phyloP scores from a whole-genome alignment of 2,888 invertebrate genomes.

The Selenia dentaria region DNA sequence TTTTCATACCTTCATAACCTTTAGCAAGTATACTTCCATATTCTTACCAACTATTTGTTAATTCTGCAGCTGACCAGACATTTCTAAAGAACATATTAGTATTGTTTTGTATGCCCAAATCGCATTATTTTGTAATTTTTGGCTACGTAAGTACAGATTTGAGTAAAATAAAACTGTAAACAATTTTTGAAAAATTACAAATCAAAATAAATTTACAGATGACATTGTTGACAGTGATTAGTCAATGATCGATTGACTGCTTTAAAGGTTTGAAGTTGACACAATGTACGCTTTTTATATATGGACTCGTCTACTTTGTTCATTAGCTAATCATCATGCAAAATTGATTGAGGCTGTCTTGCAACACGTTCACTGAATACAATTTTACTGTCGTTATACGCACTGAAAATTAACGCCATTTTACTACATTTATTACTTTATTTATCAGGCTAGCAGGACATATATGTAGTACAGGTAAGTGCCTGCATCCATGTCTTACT shows the following conservation, averaged over 20 bases:
- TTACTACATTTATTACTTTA: no score
- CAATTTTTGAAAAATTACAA: slow-evolving; percentile 38
- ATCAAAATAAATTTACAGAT: slow-evolving; percentile 23
- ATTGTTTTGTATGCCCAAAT: slow-evolving; percentile 39
- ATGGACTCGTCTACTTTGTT: no score
- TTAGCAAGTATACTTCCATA: slow-evolving; percentile 5
- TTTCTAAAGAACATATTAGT: slow-evolving; percentile 73
- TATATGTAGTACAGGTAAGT: no score
- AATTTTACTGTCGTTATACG: no score
- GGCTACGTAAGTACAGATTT: slow-evolving; percentile 2
- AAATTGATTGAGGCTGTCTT: no score
- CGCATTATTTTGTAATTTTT: slow-evolving; percentile 51
- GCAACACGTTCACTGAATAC: no score
- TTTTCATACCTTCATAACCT: neutral
- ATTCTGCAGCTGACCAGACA: slow-evolving; percentile 65
- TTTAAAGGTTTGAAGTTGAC: no score
- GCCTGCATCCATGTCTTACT: no score
- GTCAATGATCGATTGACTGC: neutral
- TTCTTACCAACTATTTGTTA: slow-evolving; percentile 64
- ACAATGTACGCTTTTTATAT: no score
- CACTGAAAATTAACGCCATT: no score
- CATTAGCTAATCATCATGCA: no score
- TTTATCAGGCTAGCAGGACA: no score
- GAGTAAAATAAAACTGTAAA: slow-evolving; percentile 5
- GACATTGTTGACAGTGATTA: neutral